Base-by-base conservation (phyloP, 2,113 vertebrate species). In the Glaucidium brasilianum region DNA sequence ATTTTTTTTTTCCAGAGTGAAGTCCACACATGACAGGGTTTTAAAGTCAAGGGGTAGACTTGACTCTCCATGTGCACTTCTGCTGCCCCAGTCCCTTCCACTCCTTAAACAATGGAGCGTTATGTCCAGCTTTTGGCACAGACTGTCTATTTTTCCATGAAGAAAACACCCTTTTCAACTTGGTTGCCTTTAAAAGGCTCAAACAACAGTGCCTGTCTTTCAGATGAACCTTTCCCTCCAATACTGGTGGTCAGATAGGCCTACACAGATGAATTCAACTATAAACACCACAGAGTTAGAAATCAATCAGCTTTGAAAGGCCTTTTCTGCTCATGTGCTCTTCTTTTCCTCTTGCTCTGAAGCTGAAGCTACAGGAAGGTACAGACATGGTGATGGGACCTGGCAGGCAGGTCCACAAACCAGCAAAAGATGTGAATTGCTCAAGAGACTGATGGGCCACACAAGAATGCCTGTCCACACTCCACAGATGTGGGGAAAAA, bases 381-480 rank as follows among this genome's bases (percentile, higher is more conserved):
- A 21, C 11, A 18, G 29, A 47, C 60, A 26, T 0, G 0, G 75
- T 7, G 34, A 55, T 5, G n/a, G 45, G 37, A 67, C 16, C 11
- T 3, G 0, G 11, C 16, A 67, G 67, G 29, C 37, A 32, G 53
- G 53, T 37, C 53, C 39, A 30, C 37, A 47, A 35, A 34, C 15
- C 27, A 52, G 52, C 15, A 18, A 12, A 0, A 0, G 11, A n/a
- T 0, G 0, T 4, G 37, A 59, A 53, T 53, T 4, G 1, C 59
- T n/a, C 43, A 39, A n/a, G 18, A 74, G 25, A 22, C 15, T 16
- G 23, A 53, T 1, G 1, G 22, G 37, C 23, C 35, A 45, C 74
- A 59, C 23, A 39, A 27, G 17, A 71, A 39, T 0, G 5, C 5
- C 55, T 10, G 7, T 10, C 20, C 5, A 1, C 19, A 7, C 20